Base-by-base conservation (phyloP, 1,140 invertebrate genomes). In the Rhynchophorus ferrugineus region DNA sequence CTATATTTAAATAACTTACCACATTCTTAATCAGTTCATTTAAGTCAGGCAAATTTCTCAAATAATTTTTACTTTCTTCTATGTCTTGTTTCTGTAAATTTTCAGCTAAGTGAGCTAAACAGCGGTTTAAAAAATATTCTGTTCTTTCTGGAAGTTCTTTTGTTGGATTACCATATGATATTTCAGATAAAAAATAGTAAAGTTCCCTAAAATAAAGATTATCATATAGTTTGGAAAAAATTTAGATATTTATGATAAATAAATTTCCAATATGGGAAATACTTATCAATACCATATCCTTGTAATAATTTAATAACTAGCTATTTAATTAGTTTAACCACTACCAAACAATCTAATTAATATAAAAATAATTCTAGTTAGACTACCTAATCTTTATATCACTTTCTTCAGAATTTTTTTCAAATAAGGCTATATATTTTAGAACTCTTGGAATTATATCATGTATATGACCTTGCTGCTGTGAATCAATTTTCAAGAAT, bases 351-450 rank as follows among this genome's bases (percentile, higher is more conserved):
- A n/a, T n/a, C n/a, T n/a, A n/a, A n/a, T n/a, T n/a, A n/a, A n/a
- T n/a, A n/a, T n/a, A n/a, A n/a, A n/a, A n/a, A n/a, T n/a, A n/a
- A n/a, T n/a, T n/a, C n/a, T n/a, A n/a, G n/a, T n/a, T n/a, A n/a
- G n/a, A n/a, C 52, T 57, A 61, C 51, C 50, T 61, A 20, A 63
- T 46, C 50, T 60, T 51, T 1, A 64, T 50, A 16, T 57, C 49
- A 14, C 21, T 47, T n/a, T 38, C 24, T 3, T 36, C 14, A 11
- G 24, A 14, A 11, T 49, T 47, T 21, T 57, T 59, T 35, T 62
- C 62, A 57, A 54, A 64, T 14, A 64, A 35, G 2, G 62, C 56
- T 21, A 64, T 60, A 44, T 64, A 64, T 45, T 64, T 64, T 9
- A 64, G 38, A n/a, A 55, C 36, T 35, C 62, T 57, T 3, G 62